Percentiles rank a stretch among this genome's conserved stretches.
Evolutionary conservation across 2,888 invertebrate genomes (phyloP).

Genomic region (Eremobia ochroleuca): DNA sequence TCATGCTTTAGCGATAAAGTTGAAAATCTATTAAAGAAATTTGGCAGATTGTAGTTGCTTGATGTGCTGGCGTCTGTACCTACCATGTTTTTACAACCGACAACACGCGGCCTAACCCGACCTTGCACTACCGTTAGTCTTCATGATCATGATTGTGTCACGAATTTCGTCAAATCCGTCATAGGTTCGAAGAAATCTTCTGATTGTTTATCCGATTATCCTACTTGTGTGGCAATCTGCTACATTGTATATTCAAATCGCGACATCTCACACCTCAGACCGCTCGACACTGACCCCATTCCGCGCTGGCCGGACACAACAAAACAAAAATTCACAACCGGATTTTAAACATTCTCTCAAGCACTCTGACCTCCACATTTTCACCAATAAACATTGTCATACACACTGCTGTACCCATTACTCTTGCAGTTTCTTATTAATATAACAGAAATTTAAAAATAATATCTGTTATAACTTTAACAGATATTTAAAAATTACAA

Average conservation of each 20-base stretch:
- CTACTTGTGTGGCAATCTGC: background rate
- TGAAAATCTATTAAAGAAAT: no score
- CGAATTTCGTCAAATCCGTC: background rate
- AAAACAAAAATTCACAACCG: slow-evolving; percentile 68
- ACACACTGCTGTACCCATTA: slow-evolving; percentile 41
- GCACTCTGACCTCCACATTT: slow-evolving; percentile 69
- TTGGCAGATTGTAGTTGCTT: no score
- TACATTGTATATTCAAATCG: slow-evolving; percentile 24
- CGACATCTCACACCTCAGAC: slow-evolving; percentile 32
- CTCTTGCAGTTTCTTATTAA: slow-evolving; percentile 57
- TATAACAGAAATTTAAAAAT: no score
- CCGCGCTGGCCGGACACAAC: slow-evolving; percentile 62
- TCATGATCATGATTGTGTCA: background rate
- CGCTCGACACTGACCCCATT: slow-evolving; percentile 69
- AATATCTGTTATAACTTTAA: no score
- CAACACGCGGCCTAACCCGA: background rate
- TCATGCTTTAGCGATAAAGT: no score
- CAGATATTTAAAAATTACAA: no score
- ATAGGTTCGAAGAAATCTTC: background rate
- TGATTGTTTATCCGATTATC: background rate
- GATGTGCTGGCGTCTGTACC: no score
- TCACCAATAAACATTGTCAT: slow-evolving; percentile 65
- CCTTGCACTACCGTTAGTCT: background rate
- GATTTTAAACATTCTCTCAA: slow-evolving; percentile 68
- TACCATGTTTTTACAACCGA: background rate